Evolutionary conservation across 2,113 vertebrate species (phyloP).

Genomic region (Ciconia boyciana): DNA sequence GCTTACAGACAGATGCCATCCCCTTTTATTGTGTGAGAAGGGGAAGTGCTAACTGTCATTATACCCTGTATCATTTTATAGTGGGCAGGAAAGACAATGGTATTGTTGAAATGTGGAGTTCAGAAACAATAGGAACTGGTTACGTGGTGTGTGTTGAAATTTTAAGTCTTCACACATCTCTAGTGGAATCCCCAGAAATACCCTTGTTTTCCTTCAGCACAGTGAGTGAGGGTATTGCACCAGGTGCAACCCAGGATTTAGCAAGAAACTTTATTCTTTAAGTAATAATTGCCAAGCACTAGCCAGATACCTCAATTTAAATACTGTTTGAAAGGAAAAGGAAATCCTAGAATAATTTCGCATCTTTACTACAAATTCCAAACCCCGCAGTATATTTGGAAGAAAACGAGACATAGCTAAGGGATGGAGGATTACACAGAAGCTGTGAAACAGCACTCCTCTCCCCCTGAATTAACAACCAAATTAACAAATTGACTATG

Average conservation of each 20-base stretch:
- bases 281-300: background rate
- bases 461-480: background rate
- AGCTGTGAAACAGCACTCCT: background rate
- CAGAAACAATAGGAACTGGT: background rate
- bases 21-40: background rate
- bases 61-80: background rate
- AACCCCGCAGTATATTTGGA: background rate
- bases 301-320: background rate
- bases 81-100: background rate
- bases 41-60: background rate
- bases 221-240: background rate
- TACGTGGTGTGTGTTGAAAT: background rate
- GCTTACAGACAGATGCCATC: background rate
- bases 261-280: background rate
- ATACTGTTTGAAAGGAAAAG: background rate
- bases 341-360: background rate
- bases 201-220: background rate
- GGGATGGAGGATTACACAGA: background rate
- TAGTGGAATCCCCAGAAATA: background rate
- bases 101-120: background rate
- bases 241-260: background rate
- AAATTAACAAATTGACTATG: background rate
- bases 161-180: background rate
- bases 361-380: background rate
- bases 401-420: background rate